Evolutionary conservation across 2,888 invertebrate genomes (phyloP).

Genomic region (Yponomeuta plumbellus): DNA sequence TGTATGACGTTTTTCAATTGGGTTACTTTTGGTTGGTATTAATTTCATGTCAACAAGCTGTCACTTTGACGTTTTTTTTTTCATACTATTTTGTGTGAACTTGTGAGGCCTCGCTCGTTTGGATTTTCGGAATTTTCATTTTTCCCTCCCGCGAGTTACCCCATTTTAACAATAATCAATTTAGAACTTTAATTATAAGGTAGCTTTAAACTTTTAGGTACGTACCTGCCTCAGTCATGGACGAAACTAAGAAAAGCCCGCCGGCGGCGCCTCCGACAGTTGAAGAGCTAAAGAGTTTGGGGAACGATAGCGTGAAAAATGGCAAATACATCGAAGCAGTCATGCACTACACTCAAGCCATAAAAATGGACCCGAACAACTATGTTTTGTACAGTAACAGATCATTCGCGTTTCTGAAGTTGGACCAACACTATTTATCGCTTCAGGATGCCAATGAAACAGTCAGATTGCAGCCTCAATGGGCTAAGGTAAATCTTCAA

Average conservation of each 20-base stretch:
- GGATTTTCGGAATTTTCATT: no score
- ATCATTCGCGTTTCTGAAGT: constrained; percentile 86
- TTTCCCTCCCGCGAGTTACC: no score
- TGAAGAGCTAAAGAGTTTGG: constrained; percentile 82
- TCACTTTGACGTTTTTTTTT: no score
- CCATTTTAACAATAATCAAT: no score
- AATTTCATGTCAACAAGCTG: no score
- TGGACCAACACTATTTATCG: constrained; percentile 85
- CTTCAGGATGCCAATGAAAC: constrained; percentile 87
- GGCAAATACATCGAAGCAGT: constrained; percentile 85
- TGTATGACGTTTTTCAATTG: no score
- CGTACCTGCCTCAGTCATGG: not conserved
- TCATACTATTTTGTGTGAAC: no score
- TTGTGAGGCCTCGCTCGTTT: no score
- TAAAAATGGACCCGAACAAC: constrained; percentile 83
- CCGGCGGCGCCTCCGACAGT: constrained; percentile 37
- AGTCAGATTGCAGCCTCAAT: constrained; percentile 83
- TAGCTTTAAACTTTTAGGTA: not conserved
- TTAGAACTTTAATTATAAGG: no score
- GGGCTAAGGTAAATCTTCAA: constrained; percentile 81
- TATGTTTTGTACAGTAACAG: constrained; percentile 86
- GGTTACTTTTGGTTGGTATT: no score
- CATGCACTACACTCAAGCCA: constrained; percentile 86
- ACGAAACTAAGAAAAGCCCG: constrained; percentile 22
- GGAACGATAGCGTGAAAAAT: constrained; percentile 85